Base-by-base conservation (phyloP, 2,113 vertebrate species). In the Bufo bufo region DNA sequence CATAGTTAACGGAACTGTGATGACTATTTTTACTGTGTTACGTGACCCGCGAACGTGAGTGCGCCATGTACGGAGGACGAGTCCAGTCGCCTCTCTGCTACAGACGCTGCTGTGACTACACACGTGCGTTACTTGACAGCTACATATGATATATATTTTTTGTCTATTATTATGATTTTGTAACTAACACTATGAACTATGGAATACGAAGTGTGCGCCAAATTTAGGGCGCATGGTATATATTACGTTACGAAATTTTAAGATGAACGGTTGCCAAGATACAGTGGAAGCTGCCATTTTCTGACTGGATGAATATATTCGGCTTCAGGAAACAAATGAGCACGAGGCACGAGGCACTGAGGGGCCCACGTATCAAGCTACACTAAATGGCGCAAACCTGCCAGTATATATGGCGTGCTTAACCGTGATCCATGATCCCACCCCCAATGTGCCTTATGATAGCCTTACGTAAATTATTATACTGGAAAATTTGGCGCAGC, bases 1-100 rank as follows among this genome's bases (percentile, higher is more conserved):
- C 85, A 85, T 23, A 43, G 75, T 87, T 90, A 82, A 52, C 72
- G 85, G 89, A 86, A 89, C 87, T 85, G 83, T 84, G 88, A 84
- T 84, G 88, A 33, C 33, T 0, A 84, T 90, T 17, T 77, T 71
- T 87, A 87, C 61, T 80, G 77, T 87, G 58, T 79, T 33, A 86
- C n/a, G 63, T 86, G 85, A 79, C 49, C 33, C 8, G 50, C 3
- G 47, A 59, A 75, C 19, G 50, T 61, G 20, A 45, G 50, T 7
- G 85, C 20, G 54, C 20, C 10, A 54, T 61, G 54, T 59, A 49
- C 80, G 9, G n/a, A 82, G 82, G 50, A 33, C 49, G 5, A 66
- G 63, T 49, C 17, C 33, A 16, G n/a, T 49, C 20, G 12, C 82
- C 63, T 16, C 63, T 66, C n/a, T 52, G 65, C 82, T 23, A 65